phyloP scores from a whole-genome alignment of 92 coral and sea anemone species.

The Pocillopora grandis region DNA sequence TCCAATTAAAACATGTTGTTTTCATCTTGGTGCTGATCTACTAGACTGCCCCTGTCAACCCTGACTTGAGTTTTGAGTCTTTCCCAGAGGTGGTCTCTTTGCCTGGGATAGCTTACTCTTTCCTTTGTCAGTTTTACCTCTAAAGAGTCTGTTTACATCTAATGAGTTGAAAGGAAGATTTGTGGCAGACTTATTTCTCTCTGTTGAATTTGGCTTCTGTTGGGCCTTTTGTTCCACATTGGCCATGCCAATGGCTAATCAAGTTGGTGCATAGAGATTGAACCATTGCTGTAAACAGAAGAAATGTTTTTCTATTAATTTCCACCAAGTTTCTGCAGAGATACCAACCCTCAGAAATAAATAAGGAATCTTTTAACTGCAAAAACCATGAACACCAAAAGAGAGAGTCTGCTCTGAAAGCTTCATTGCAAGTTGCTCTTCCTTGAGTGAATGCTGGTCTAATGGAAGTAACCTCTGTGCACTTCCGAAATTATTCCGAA shows the following conservation, averaged over 20 bases:
- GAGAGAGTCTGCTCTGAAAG: too few relatives aligned
- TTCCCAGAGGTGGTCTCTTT: constrained; percentile 61
- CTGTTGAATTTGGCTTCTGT: constrained; percentile 24
- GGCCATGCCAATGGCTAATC: constrained; percentile 75
- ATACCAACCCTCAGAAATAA: not conserved
- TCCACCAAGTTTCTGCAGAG: not conserved
- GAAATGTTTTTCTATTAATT: not conserved
- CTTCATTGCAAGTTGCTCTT: too few relatives aligned
- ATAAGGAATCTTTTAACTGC: not conserved
- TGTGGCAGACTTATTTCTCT: constrained; percentile 33
- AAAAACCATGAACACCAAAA: not conserved
- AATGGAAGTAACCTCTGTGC: too few relatives aligned
- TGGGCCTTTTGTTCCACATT: constrained; percentile 34
- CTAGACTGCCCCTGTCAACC: constrained; percentile 41
- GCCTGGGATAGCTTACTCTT: constrained; percentile 69
- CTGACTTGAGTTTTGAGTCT: constrained; percentile 34
- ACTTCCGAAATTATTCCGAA: too few relatives aligned
- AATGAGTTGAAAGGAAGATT: constrained; percentile 66
- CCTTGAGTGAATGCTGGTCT: too few relatives aligned
- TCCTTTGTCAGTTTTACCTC: constrained; percentile 78
- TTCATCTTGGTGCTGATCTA: constrained; percentile 47
- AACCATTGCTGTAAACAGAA: constrained; percentile 88
- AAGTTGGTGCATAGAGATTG: constrained; percentile 89
- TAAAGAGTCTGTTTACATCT: constrained; percentile 86
- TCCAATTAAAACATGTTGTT: not conserved